Base-by-base conservation (phyloP, 2,113 vertebrate species). In the Zosterops hypoxanthus region DNA sequence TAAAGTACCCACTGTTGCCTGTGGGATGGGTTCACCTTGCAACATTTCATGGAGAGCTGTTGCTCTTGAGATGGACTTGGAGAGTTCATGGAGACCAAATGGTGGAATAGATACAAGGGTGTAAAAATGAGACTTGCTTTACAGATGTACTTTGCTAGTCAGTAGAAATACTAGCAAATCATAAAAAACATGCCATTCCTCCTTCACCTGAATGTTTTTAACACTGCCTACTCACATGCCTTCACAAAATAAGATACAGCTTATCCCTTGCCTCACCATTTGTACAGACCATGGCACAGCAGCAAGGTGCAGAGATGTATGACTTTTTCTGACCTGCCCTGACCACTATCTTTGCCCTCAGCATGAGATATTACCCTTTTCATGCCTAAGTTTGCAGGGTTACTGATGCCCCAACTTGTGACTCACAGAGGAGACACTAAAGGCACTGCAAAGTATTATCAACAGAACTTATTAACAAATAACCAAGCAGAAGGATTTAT, bases 401-500 rank as follows among this genome's bases (percentile, higher is more conserved):
- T 61, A 34, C 44, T 14, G 8, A 11, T 72, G 16, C 7, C 47
- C 8, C 26, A 52, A 25, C 26, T 22, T 39, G 39, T 39, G 39
- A 39, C 39, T 39, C 31, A 36, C 34, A 50, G 36, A 63, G 16
- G 8, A 63, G 36, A 19, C 34, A 63, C 39, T 55, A n/a, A 31
- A 75, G 57, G 26, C 49, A 59, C 28, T 36, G 31, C 14, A 34
- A 81, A 88, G 19, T 44, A 33, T 55, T 83, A 44, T 49, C 82
- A 83, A 76, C n/a, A 84, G 24, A 89, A 80, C 29, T 50, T 47
- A 71, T 64, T 55, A 92, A 82, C 63, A 57, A 94, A 72, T 90
- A 92, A 77, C 36, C 80, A 94, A 82, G 49, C 13, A 92, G 68
- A 80, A 69, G 20, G n/a, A 88, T 90, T 95, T 95, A 69, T 70